These are phyloP conservation scores for Heloderma charlesbogerti DNA, from an alignment of 2,113 vertebrate species.

Conservation along the genomic window DNA sequence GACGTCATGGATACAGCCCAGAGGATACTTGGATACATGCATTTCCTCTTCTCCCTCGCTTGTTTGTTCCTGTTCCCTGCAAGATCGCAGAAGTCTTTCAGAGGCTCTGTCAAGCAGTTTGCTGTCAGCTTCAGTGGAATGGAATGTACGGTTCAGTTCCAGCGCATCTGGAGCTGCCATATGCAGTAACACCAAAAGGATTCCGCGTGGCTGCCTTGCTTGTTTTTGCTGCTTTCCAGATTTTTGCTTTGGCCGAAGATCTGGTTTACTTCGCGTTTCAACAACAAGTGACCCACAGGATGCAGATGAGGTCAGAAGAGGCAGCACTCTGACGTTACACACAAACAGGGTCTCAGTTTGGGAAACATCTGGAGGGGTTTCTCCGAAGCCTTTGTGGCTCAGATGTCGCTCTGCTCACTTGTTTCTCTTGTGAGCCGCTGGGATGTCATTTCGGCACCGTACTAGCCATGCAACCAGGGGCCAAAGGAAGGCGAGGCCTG, in stretches of 20 bases:
- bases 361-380: not conserved
- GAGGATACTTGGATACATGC: no score
- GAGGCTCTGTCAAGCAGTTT: not conserved
- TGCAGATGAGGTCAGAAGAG: not conserved
- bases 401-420: not conserved
- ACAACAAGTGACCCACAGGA: not conserved
- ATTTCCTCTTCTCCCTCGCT: not conserved
- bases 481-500: no score
- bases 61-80: not conserved
- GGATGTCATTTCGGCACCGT: not conserved
- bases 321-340: not conserved
- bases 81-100: not conserved
- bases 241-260: not conserved
- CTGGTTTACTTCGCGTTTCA: not conserved
- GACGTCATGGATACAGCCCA: not conserved
- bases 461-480: no score
- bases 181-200: not conserved
- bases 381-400: not conserved
- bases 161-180: slow-evolving; percentile 15
- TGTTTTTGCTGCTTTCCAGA: not conserved
- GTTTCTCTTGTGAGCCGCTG: not conserved
- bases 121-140: not conserved
- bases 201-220: not conserved
- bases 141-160: slow-evolving; percentile 4
- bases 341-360: not conserved